These are phyloP conservation scores for Luffia ferchaultella DNA, from an alignment of 2,888 invertebrate species.

Conservation along the genomic window DNA sequence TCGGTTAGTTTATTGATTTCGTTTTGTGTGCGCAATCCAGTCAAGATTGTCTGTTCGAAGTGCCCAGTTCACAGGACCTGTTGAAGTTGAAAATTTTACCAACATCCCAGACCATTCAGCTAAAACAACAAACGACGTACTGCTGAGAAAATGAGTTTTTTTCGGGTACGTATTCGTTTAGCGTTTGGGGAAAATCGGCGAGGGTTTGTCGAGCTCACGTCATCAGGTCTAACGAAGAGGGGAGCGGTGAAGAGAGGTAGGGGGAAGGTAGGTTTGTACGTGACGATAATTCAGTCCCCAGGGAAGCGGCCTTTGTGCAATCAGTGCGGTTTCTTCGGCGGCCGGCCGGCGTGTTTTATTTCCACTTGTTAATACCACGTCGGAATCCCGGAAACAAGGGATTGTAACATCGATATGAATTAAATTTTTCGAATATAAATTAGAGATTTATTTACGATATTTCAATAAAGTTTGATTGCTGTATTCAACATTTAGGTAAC, in stretches of 20 bases:
- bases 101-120: constrained; percentile 6
- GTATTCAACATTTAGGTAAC: no score
- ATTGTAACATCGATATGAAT: no score
- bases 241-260: constrained; percentile 20
- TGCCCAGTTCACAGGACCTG: no score
- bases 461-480: no score
- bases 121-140: background rate
- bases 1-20: no score
- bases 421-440: no score
- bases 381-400: no score
- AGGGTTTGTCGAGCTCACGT: constrained; percentile 17
- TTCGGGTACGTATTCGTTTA: background rate
- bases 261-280: constrained; percentile 24
- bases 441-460: no score
- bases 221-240: constrained; percentile 48
- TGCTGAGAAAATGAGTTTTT: background rate
- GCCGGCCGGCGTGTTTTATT: constrained; percentile 3
- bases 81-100: no score
- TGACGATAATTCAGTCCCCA: constrained; percentile 54
- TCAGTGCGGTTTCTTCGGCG: constrained; percentile 56
- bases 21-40: no score
- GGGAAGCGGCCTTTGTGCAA: constrained; percentile 57
- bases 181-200: background rate
- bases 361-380: background rate
- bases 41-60: no score